Base-by-base conservation (phyloP, 2,113 vertebrate species). In the Oreotrochilus melanogaster region DNA sequence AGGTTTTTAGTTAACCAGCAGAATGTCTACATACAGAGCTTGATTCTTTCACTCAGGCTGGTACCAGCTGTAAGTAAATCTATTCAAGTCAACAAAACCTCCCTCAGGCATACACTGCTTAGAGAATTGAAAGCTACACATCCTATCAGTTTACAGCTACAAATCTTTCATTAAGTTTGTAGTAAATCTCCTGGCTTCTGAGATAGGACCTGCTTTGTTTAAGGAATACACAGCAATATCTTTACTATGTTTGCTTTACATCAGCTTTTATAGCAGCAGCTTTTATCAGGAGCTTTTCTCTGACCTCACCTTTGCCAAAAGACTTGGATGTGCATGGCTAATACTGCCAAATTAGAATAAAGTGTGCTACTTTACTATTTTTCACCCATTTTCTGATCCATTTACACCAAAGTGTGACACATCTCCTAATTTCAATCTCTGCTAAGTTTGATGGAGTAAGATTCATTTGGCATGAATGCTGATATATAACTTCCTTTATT, bases 1-100 rank as follows among this genome's bases (percentile, higher is more conserved):
- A 89, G 79, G 72, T 86, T 95, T 96, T 86, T 33, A 62, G 85
- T 85, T 89, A 92, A 87, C 71, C 54, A 78, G 75, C 43, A 90
- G 60, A 88, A 90, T 61, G 47, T 73, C 80, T 95, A 39, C 66
- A 39, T 31, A 35, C n/a, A 76, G 79, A 79, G 78, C 37, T 83
- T 82, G 75, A 83, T 92, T 89, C 64, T 79, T 93, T 89, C 67
- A 69, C 84, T 86, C 69, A 69, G 28, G 72, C 64, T 87, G 74
- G 50, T 95, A 86, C 62, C 81, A 86, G 62, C 3, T 71, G 70
- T 60, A 65, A 91, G 54, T 86, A 93, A 96, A 96, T 64, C 66
- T 79, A 58, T 86, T 92, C 50, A 69, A 86, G 73, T 56, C 73
- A 94, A 81, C 71, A 86, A 88, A 90, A 86, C 75, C 54, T 93